Conservation (phyloP, 1,140 invertebrate species). For the Helicoverpa armigera region DNA sequence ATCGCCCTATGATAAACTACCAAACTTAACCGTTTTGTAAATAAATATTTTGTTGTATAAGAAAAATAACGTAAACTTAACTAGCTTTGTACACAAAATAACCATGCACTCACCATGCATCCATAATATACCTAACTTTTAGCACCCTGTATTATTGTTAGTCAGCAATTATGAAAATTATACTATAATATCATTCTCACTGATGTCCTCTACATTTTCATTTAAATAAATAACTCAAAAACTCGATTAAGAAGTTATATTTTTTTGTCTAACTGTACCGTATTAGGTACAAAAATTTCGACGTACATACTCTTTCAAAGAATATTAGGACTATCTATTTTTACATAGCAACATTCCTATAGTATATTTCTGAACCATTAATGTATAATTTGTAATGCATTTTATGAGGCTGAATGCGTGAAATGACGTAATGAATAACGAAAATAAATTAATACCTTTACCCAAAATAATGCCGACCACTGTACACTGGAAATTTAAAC, state of each 20-base stretch:
- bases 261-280: too few species aligned
- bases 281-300: too few species aligned
- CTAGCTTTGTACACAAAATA: background rate
- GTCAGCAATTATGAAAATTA: background rate
- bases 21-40: background rate
- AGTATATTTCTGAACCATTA: too few species aligned
- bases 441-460: conserved; percentile 73
- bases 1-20: too few species aligned
- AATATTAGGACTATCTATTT: too few species aligned
- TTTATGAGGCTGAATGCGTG: conserved; percentile 50
- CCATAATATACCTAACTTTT: background rate
- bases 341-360: too few species aligned
- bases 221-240: too few species aligned
- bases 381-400: background rate
- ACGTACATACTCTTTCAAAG: too few species aligned
- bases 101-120: conserved; percentile 42
- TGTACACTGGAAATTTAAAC: conserved; percentile 63
- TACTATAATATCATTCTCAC: background rate
- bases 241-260: too few species aligned
- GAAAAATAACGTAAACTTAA: background rate
- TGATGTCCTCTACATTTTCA: too few species aligned
- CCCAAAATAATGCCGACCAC: conserved; percentile 62
- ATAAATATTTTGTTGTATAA: background rate
- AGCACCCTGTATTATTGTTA: background rate
- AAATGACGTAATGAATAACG: conserved; percentile 59